phyloP scores from a whole-genome alignment of 2,113 vertebrate species.

The Nibea albiflora region DNA sequence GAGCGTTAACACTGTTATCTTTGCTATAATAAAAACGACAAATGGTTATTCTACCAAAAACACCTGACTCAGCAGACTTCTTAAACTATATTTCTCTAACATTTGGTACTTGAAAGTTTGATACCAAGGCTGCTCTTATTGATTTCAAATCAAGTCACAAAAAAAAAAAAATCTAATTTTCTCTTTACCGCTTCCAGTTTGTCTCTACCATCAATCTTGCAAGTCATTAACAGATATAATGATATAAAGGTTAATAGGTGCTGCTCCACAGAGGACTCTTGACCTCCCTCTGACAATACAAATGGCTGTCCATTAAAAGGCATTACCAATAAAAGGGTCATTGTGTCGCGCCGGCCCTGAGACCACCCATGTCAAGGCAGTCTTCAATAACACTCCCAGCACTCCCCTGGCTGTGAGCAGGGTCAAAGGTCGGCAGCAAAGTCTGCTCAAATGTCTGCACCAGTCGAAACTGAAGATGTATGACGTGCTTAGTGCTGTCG shows the following conservation, averaged over 20 bases:
- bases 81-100: too few species aligned
- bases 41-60: too few species aligned
- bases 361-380: constrained; percentile 61
- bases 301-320: constrained; percentile 29
- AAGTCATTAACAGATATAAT: constrained; percentile 5
- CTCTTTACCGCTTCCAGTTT: neutral
- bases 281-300: constrained; percentile 39
- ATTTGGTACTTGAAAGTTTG: neutral
- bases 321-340: constrained; percentile 25
- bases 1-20: too few species aligned
- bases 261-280: neutral
- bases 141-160: neutral
- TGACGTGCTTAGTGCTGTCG: neutral
- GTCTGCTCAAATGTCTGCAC: constrained; percentile 23
- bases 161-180: neutral
- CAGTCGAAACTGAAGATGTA: neutral
- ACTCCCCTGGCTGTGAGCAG: neutral
- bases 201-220: neutral
- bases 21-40: too few species aligned
- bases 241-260: constrained; percentile 37
- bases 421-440: constrained; percentile 46
- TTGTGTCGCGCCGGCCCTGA: constrained; percentile 17
- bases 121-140: neutral
- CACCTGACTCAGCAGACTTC: too few species aligned
- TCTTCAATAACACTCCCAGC: constrained; percentile 40